Evolutionary conservation across 2,797 vertebrate genomes (phyloP), one percentile per base, ranked within the genome.

Genomic region (Buceros bicornis): DNA sequence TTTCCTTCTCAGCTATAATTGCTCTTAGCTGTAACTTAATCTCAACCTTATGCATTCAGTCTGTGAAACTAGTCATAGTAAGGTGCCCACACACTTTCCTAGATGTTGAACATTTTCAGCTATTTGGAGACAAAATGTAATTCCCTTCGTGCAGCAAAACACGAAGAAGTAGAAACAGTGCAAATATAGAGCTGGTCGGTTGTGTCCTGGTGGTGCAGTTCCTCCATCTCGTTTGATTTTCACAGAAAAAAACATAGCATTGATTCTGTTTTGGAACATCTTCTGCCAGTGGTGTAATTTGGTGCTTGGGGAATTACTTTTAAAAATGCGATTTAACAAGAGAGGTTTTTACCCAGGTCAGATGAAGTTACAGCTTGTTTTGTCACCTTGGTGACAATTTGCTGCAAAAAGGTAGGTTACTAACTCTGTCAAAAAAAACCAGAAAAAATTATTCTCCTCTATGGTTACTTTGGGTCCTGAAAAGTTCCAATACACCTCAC

Each of bases 201-300:
- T 54, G 26, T 85, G 40, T 18, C 7, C 8, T 51, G 11, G 14
- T 0, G 2, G 10, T 1, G 9, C 11, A 58, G 13, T 51, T n/a
- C 11, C 16, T 87, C 10, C 20, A 43, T 4, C 2, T 51, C 8
- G 22, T 50, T 57, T 37, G 10, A 1, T 42, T 80, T 64, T 79
- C 13, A 13, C 3, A 5, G 13, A 24, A 50, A 57, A 35, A 43
- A 22, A 0, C 6, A 5, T 4, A 56, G 1, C 0, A 1, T 43
- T 62, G 66, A 5, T 58, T 43, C 8, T 45, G 3, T 19, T 88
- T 57, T 71, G 6, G 29, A 73, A 13, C 10, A 66, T 21, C 3
- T 60, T 47, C 35, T 76, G 4, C 5, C 9, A n/a, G 14, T 8
- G 21, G 4, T 2, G 0, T 33, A n/a, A 56, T 3, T 2, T 77